Conservation (phyloP, 1,140 invertebrate genomes). For the Lethrus apterus region DNA sequence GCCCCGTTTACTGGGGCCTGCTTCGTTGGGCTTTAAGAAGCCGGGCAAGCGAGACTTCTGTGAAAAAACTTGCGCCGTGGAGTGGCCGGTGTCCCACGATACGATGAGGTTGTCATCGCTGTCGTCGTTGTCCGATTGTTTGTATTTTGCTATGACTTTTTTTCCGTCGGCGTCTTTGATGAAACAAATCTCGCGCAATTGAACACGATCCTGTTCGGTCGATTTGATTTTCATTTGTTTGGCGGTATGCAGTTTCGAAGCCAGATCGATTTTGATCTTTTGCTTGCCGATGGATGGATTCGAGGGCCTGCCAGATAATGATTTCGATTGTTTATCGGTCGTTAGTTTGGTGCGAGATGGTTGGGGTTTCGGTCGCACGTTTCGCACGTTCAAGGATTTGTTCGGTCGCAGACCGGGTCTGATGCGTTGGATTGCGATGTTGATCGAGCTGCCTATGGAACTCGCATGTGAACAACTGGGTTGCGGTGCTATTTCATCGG, state of each 20-base stretch:
- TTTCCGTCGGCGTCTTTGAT: conserved; percentile 32
- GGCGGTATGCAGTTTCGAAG: conserved; percentile 11
- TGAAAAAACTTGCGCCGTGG: conserved; percentile 28
- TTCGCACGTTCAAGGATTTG: conserved; percentile 15
- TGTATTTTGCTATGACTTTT: conserved; percentile 33
- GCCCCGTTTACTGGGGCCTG: conserved; percentile 24
- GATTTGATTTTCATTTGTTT: conserved; percentile 12
- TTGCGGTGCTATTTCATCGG: conserved; percentile 19
- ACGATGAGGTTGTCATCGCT: conserved; percentile 31
- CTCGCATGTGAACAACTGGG: conserved; percentile 29
- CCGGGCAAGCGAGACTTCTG: conserved; percentile 20
- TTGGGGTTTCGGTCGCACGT: conserved; percentile 9
- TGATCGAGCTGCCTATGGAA: conserved; percentile 5
- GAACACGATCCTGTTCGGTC: conserved; percentile 16
- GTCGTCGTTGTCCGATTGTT: conserved; percentile 21
- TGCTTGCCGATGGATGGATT: not conserved
- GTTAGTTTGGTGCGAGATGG: conserved; percentile 4
- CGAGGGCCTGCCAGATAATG: not conserved
- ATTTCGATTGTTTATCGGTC: not conserved
- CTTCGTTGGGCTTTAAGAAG: conserved; percentile 19
- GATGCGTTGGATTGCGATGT: conserved; percentile 12
- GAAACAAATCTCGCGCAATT: conserved; percentile 34
- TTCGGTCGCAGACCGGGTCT: conserved; percentile 12
- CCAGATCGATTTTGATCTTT: conserved; percentile 14
- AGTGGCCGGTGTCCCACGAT: conserved; percentile 27